These are phyloP conservation scores for Erebia epiphron DNA, from an alignment of 2,888 invertebrate species.

Conservation along the genomic window DNA sequence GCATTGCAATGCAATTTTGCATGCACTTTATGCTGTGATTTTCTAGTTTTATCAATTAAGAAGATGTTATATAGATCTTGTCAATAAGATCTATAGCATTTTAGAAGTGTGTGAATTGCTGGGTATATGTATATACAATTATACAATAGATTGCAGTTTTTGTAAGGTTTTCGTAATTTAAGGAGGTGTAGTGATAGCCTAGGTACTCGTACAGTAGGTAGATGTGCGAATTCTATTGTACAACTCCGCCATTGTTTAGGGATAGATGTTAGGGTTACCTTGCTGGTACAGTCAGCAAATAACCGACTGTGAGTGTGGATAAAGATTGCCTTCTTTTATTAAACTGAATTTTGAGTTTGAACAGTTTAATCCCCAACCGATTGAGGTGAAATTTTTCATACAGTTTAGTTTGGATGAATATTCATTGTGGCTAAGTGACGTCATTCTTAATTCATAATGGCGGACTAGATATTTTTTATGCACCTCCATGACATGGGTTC, in stretches of 20 bases:
- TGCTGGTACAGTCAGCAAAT: conserved; percentile 4
- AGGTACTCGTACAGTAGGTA: background rate
- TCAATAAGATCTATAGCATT: background rate
- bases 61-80: background rate
- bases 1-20: too few species aligned
- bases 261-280: background rate
- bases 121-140: too few species aligned
- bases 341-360: too few species aligned
- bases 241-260: background rate
- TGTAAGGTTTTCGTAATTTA: too few species aligned
- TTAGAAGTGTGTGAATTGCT: background rate
- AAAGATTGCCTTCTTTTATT: background rate
- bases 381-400: too few species aligned
- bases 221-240: conserved; percentile 7
- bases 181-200: background rate
- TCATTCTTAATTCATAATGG: too few species aligned
- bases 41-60: background rate
- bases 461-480: too few species aligned
- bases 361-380: too few species aligned
- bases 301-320: background rate
- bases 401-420: too few species aligned
- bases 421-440: too few species aligned
- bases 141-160: background rate
- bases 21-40: background rate
- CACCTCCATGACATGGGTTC: too few species aligned